A percentile compares a stretch with the other conserved stretches of the same genome.
Evolutionary conservation across 2,888 invertebrate species (phyloP).

Genomic region (Thysanoteuthis rhombus): DNA sequence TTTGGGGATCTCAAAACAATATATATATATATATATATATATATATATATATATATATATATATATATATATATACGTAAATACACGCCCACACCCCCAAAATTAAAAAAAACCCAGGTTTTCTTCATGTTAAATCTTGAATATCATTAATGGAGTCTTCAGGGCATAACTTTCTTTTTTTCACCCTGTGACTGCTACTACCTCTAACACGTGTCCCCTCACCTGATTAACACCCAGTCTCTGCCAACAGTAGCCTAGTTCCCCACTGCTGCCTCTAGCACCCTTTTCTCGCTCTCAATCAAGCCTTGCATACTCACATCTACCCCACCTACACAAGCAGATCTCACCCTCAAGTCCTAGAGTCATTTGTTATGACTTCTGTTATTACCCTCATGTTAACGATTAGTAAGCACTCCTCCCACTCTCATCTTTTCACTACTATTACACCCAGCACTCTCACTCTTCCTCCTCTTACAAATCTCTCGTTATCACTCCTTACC

Average conservation of each 20-base stretch:
- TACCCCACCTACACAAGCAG: background rate
- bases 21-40: too few relatives aligned
- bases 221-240: background rate
- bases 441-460: background rate
- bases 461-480: too few relatives aligned
- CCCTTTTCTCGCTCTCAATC: background rate
- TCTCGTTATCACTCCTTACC: background rate
- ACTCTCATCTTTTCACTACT: background rate
- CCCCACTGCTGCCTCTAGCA: background rate
- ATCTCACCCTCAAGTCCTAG: too few relatives aligned
- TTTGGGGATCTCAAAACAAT: too few relatives aligned
- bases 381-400: background rate
- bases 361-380: background rate
- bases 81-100: too few relatives aligned
- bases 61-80: too few relatives aligned
- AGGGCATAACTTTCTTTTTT: too few relatives aligned
- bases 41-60: too few relatives aligned
- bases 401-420: background rate
- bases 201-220: background rate
- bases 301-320: background rate
- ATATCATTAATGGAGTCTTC: too few relatives aligned
- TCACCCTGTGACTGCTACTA: too few relatives aligned
- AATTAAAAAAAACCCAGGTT: too few relatives aligned
- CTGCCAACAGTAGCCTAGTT: background rate
- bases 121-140: too few relatives aligned